Conservation (phyloP, 2,888 invertebrate species). For the Synanthedon formicaeformis region DNA sequence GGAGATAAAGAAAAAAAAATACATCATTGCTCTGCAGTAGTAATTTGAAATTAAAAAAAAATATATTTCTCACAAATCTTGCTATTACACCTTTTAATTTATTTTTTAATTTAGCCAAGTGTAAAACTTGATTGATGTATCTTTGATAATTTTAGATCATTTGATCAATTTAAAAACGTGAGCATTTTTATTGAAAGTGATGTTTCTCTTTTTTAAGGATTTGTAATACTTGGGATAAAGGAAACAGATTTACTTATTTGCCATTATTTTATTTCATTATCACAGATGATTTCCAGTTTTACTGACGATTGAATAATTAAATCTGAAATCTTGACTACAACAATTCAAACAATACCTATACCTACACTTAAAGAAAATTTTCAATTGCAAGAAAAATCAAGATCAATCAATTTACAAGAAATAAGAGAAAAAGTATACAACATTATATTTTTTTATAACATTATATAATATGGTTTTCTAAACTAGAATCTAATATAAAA, state of each 20-base stretch:
- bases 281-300: constrained; percentile 29
- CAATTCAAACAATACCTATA: constrained; percentile 25
- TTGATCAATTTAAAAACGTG: no score
- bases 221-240: constrained; percentile 54
- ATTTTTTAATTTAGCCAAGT: no score
- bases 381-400: constrained; percentile 2
- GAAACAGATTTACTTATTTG: constrained; percentile 57
- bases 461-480: no score
- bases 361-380: constrained; percentile 18
- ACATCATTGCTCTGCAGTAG: constrained; percentile 7
- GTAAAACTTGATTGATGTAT: no score
- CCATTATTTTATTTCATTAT: constrained; percentile 55
- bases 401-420: not conserved
- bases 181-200: no score
- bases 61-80: no score
- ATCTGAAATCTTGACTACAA: not conserved
- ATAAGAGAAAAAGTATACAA: not conserved
- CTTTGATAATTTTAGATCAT: no score
- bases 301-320: not conserved
- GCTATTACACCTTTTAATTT: no score
- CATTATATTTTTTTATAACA: not conserved
- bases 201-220: not conserved
- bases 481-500: no score
- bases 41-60: not conserved
- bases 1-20: constrained; percentile 12